Conservation (phyloP, 2,888 invertebrate species). For the Netelia melanura region DNA sequence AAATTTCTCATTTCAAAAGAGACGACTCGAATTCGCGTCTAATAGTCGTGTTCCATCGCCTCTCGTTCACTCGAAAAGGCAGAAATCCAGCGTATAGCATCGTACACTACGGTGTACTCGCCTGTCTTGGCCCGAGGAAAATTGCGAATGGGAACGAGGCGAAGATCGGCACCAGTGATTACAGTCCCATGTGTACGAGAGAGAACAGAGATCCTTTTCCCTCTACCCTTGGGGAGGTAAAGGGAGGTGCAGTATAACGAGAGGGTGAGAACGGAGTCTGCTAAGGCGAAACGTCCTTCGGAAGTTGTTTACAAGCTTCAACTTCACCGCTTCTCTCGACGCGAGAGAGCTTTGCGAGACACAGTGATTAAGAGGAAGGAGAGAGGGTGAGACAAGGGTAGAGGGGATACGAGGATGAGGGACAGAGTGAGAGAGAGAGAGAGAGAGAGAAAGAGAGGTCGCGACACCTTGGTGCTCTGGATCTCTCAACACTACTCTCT, state of each 20-base stretch:
- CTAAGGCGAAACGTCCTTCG: constrained; percentile 59
- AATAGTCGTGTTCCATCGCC: not conserved
- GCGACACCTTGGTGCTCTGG: constrained; percentile 48
- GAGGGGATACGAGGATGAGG: not conserved
- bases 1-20: constrained; percentile 36
- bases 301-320: constrained; percentile 66
- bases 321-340: constrained; percentile 49
- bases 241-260: constrained; percentile 29
- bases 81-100: not conserved
- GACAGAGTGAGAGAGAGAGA: not conserved
- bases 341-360: constrained; percentile 18
- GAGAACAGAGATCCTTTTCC: constrained; percentile 25
- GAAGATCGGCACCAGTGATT: constrained; percentile 11
- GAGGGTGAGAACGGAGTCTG: constrained; percentile 29
- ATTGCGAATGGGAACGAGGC: constrained; percentile 30
- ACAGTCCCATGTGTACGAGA: not conserved
- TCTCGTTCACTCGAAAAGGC: constrained; percentile 18
- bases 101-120: not conserved
- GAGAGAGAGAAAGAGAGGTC: constrained; percentile 33
- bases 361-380: constrained; percentile 49
- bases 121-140: constrained; percentile 30
- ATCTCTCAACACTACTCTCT: constrained; percentile 32
- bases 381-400: not conserved
- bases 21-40: constrained; percentile 11
- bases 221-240: constrained; percentile 28